Base-by-base conservation (phyloP, 2,888 invertebrate genomes). In the Camptogramma bilineatum region DNA sequence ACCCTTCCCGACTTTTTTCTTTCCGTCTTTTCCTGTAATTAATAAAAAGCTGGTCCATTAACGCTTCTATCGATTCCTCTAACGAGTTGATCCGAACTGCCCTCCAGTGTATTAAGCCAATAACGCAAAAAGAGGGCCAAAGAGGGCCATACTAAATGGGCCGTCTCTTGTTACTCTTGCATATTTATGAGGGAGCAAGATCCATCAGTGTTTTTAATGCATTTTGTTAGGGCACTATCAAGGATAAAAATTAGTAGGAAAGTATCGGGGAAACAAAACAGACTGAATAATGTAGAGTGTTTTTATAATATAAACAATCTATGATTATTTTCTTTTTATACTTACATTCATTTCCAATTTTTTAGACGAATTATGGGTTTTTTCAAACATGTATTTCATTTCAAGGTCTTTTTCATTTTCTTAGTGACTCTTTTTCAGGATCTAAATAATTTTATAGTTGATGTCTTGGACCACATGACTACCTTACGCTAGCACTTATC, bases 21-120 rank as follows among this genome's bases (percentile, higher is more conserved):
- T 66, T 61, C 64, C 64, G 53, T 62, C 73, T 77, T 81, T 83
- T 70, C 75, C 70, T 72, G 80, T 72, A 88, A 90, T 90, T 90
- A 90, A 86, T 89, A 88, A 87, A 85, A 84, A 80, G 71, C 81
- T 75, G 83, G 80, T 85, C 89, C 91, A 91, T 91, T 91, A 91
- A 85, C 84, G 83, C 73, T 67, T 66, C 77, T 82, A 88, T 90
- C 83, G 89, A 90, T 89, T 84, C 80, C 81, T 81, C 75, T 82
- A 83, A 85, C 80, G 87, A 89, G 85, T 86, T 82, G 86, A 87
- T 88, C 84, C 82, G 79, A 85, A 87, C 89, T 88, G 84, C 86
- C 84, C 91, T 85, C 91, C 70, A 34, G 91, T 85, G 92, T 73
- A 90, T 87, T 89, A 84, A 87, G 88, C 91, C 88, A 90, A 91